These are phyloP conservation scores for Bostrychus sinensis DNA, from an alignment of 2,113 vertebrate species.

Conservation along the genomic window DNA sequence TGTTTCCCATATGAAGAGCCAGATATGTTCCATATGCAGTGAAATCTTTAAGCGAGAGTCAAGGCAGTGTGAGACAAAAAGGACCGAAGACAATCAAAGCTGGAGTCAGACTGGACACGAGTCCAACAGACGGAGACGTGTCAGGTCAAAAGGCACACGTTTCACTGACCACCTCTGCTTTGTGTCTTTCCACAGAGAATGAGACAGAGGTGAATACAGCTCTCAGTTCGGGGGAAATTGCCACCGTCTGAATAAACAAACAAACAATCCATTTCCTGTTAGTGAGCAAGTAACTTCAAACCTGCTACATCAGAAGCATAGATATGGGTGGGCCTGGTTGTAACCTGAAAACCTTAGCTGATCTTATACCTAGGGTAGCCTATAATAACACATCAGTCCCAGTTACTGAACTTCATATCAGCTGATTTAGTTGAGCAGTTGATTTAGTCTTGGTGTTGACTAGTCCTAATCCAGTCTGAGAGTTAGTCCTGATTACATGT, in stretches of 20 bases:
- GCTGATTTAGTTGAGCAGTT: too few relatives aligned
- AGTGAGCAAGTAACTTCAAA: constrained; percentile 62
- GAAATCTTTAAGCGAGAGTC: constrained; percentile 10
- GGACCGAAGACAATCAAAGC: constrained; percentile 38
- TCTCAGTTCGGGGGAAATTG: constrained; percentile 63
- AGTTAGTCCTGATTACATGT: too few relatives aligned
- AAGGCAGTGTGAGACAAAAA: constrained; percentile 16
- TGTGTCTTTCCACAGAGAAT: constrained; percentile 26
- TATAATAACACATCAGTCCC: too few relatives aligned
- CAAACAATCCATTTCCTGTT: constrained; percentile 58
- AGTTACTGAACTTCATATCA: too few relatives aligned
- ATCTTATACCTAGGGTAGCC: too few relatives aligned
- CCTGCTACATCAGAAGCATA: constrained; percentile 26
- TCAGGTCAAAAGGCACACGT: constrained; percentile 23
- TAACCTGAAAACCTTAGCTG: too few relatives aligned
- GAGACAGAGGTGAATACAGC: constrained; percentile 49
- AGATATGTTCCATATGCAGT: constrained; percentile 30
- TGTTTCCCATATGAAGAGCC: constrained; percentile 43
- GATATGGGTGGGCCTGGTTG: neutral
- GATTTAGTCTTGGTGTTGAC: too few relatives aligned
- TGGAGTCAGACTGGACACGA: constrained; percentile 24
- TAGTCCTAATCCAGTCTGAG: too few relatives aligned
- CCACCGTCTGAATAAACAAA: constrained; percentile 74
- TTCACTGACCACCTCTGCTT: constrained; percentile 26
- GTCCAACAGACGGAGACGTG: constrained; percentile 58